Evolutionary conservation across 64 coral and sea anemone genomes (phyloP).

Genomic region (Montipora cactus): DNA sequence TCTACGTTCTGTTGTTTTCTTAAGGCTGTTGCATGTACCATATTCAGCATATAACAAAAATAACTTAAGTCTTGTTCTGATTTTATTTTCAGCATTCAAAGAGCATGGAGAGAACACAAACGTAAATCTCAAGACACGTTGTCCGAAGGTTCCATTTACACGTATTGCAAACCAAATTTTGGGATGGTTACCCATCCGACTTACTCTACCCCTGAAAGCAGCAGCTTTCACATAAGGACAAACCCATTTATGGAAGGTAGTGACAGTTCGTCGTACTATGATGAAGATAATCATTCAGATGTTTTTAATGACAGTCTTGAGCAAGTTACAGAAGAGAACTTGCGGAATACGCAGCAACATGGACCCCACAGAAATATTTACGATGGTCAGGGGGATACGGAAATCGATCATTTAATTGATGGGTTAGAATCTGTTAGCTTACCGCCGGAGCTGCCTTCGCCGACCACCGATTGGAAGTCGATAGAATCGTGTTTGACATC

Average conservation of each 20-base stretch:
- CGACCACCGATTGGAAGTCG: slow-evolving; percentile 94
- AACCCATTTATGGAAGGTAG: slow-evolving; percentile 76
- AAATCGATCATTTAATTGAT: slow-evolving; percentile 48
- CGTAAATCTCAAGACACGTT: slow-evolving; percentile 29
- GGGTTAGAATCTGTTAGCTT: slow-evolving; percentile 71
- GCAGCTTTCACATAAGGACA: slow-evolving; percentile 74
- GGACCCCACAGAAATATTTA: slow-evolving; percentile 7
- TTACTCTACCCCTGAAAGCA: slow-evolving; percentile 1
- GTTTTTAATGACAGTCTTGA: slow-evolving; percentile 97
- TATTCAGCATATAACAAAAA: no score
- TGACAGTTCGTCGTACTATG: slow-evolving; percentile 35
- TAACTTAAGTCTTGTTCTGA: not conserved
- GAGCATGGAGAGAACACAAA: slow-evolving; percentile 90
- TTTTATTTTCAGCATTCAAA: slow-evolving; percentile 82
- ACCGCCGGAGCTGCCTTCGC: slow-evolving; percentile 78
- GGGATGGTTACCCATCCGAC: slow-evolving; percentile 25
- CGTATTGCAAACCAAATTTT: slow-evolving; percentile 40
- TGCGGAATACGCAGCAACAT: slow-evolving; percentile 24
- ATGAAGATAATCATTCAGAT: slow-evolving; percentile 66
- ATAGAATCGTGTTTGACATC: slow-evolving; percentile 93
- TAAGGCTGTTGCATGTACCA: no score
- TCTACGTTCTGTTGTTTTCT: not conserved
- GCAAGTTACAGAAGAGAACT: slow-evolving; percentile 50
- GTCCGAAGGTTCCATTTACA: not conserved
- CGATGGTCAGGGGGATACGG: slow-evolving; percentile 22